A percentile compares a stretch with the other conserved stretches of the same genome.
Conservation (phyloP, 2,888 invertebrate species). For the Augiades crinisus region DNA sequence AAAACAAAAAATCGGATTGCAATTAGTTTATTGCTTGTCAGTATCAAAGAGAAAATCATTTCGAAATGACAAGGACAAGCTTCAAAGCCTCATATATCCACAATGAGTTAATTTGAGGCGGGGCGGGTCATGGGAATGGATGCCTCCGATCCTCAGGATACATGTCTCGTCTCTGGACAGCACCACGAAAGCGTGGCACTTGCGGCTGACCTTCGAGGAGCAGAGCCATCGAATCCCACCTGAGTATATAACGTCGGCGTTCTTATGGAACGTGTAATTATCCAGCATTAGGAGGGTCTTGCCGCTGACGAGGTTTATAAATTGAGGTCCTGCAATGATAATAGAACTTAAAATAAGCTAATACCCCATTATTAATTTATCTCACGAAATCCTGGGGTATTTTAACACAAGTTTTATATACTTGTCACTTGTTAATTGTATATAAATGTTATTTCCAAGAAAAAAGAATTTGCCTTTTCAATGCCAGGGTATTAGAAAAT, state of each 20-base stretch:
- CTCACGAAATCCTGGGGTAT: too few species aligned
- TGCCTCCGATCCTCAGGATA: conserved; percentile 30
- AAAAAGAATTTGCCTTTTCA: too few species aligned
- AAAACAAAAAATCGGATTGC: too few species aligned
- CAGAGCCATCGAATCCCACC: conserved; percentile 40
- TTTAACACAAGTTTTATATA: too few species aligned
- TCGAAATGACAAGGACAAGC: too few species aligned
- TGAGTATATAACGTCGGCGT: conserved; percentile 29
- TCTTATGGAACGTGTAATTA: conserved; percentile 39
- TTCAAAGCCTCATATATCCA: conserved; percentile 4
- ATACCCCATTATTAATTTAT: background rate
- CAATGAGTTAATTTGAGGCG: background rate
- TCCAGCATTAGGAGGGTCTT: conserved; percentile 35
- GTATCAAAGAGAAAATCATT: too few species aligned
- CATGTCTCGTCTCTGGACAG: conserved; percentile 31
- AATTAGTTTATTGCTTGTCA: too few species aligned
- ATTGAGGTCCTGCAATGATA: conserved; percentile 20
- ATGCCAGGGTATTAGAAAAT: too few species aligned
- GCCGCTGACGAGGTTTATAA: conserved; percentile 35
- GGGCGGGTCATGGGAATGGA: conserved; percentile 35
- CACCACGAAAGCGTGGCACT: conserved; percentile 33
- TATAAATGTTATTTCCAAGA: background rate
- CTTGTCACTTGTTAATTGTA: too few species aligned
- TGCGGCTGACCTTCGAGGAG: conserved; percentile 36
- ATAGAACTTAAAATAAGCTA: background rate